Evolutionary conservation across 1,140 invertebrate species (phyloP), one percentile per base, ranked within the genome.

Genomic region (Drosophila sturtevanti): DNA sequence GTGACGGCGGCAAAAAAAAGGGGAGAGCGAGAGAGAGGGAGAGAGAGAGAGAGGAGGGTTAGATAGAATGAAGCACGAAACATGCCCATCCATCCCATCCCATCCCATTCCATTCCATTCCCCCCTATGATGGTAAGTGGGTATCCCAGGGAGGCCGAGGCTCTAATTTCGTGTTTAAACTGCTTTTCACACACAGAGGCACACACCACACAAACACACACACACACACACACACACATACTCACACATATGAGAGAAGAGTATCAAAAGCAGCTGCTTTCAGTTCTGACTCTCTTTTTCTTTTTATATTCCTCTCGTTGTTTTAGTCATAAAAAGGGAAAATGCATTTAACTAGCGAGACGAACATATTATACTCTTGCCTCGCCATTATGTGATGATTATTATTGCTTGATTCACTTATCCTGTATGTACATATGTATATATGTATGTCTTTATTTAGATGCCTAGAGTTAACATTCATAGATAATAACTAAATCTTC

Each of bases 141-240:
- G 41, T 16, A 48, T 48, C 41, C 41, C 38, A 34, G 38, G 34
- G 64, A 51, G 67, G 67, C 34, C 48, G 69, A 70, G 67, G 82
- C 74, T 86, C 81, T 86, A 86, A 86, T 86, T 86, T 86, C 81
- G 79, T 86, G 82, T 86, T 81, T 81, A 87, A 86, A 86, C 81
- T 81, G 81, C 82, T 85, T 85, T 86, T 86, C 77, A 79, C 76
- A 85, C 66, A 77, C 37, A 69, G n/a, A 56, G 22, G 38, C 22
- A 34, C 22, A 68, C 18, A 65, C 66, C 34, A 41, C n/a, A 58
- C 27, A 24, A 2, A n/a, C 16, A 2, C 21, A 4, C 10, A n/a
- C 54, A 55, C 12, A 56, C 18, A 56, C n/a, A 56, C 35, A n/a
- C 54, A 58, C 68, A 66, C n/a, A n/a, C n/a, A n/a, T n/a, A n/a